phyloP scores from a whole-genome alignment of 2,113 vertebrate species.

The Platanista minor region DNA sequence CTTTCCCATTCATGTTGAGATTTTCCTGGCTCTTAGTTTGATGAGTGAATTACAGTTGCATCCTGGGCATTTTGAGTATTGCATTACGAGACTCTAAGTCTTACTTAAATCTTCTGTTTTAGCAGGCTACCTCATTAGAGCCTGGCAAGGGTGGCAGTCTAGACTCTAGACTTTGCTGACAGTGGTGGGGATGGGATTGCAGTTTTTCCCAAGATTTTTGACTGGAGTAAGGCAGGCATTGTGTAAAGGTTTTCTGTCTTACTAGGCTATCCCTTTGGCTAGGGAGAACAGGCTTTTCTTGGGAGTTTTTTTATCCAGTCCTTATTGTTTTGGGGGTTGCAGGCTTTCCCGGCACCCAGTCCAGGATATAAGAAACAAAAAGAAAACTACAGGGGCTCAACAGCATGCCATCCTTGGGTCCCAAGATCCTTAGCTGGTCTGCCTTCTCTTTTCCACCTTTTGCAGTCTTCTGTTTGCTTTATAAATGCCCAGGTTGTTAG shows the following conservation, averaged over 20 bases:
- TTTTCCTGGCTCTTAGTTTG: background rate
- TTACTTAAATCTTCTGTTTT: background rate
- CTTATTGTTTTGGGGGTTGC: background rate
- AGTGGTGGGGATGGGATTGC: too few relatives aligned
- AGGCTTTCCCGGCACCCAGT: background rate
- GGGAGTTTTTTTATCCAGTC: background rate
- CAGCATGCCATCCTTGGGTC: background rate
- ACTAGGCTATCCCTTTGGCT: background rate
- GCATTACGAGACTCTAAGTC: background rate
- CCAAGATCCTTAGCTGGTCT: background rate
- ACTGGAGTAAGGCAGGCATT: background rate
- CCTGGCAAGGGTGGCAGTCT: background rate
- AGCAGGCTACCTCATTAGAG: background rate
- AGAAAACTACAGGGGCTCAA: background rate
- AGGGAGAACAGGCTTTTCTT: background rate
- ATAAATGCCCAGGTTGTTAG: background rate
- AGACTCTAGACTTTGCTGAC: background rate
- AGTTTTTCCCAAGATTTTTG: background rate
- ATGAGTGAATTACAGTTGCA: background rate
- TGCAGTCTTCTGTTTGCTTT: background rate
- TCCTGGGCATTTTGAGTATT: background rate
- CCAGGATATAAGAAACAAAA: background rate
- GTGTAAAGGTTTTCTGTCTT: background rate
- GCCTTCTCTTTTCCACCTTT: background rate
- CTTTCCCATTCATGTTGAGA: background rate